Percentiles rank a stretch among this genome's conserved stretches.
Conservation (phyloP, 2,888 invertebrate genomes). For the Teleiodes luculella region DNA sequence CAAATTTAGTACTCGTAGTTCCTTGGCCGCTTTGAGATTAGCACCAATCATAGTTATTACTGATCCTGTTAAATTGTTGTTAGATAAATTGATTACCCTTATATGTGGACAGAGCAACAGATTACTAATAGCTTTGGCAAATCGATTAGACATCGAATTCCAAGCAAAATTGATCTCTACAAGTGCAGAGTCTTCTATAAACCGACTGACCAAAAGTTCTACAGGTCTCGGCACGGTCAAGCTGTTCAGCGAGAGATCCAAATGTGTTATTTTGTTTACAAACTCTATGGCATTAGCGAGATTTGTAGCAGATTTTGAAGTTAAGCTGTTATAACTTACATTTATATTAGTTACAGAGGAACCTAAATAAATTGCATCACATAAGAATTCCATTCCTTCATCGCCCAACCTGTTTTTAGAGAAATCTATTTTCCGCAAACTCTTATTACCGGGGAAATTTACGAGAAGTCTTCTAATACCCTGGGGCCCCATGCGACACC, state of each 20-base stretch:
- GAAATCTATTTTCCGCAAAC: constrained; percentile 30
- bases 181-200: background rate
- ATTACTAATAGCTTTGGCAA: background rate
- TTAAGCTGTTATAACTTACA: constrained; percentile 40
- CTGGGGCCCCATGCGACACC: constrained; percentile 35
- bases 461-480: constrained; percentile 29
- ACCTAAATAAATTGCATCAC: constrained; percentile 29
- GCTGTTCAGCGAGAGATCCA: constrained; percentile 48
- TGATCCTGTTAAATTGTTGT: background rate
- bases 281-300: constrained; percentile 36
- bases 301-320: constrained; percentile 26
- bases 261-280: constrained; percentile 34
- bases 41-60: background rate
- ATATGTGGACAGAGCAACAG: background rate
- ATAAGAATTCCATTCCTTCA: constrained; percentile 30
- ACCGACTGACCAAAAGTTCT: background rate
- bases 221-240: constrained; percentile 17
- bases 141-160: background rate
- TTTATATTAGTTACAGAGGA: constrained; percentile 31
- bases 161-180: background rate
- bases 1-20: background rate
- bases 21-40: background rate
- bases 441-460: constrained; percentile 29
- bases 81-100: background rate
- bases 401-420: constrained; percentile 33